Conservation (phyloP, 2,888 invertebrate species). For the Conus canariensis region DNA sequence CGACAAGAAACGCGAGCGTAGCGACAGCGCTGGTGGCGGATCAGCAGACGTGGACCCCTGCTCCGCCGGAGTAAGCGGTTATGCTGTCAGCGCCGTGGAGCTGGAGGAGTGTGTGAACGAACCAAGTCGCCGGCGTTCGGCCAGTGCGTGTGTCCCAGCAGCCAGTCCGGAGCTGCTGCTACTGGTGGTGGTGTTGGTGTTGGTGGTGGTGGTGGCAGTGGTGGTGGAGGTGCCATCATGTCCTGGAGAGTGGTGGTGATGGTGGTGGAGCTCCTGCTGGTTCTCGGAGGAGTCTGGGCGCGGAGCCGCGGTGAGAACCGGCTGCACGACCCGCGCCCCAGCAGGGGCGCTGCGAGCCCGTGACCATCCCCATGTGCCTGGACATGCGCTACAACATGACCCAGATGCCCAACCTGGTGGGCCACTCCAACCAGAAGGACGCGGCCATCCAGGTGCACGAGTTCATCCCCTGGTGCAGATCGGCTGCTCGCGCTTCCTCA, state of each 20-base stretch:
- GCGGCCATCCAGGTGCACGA: constrained; percentile 88
- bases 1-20: not conserved
- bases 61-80: not conserved
- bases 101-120: not conserved
- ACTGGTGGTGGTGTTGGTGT: not conserved
- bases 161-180: too few relatives aligned
- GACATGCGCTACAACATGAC: constrained; percentile 92
- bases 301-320: not conserved
- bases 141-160: too few relatives aligned
- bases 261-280: not conserved
- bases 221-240: not conserved
- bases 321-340: not conserved
- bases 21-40: constrained; percentile 36
- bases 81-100: not conserved
- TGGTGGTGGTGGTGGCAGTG: not conserved
- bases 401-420: constrained; percentile 90
- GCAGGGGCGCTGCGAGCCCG: constrained; percentile 84
- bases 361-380: constrained; percentile 88
- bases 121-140: too few relatives aligned
- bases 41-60: not conserved
- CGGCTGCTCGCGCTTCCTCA: constrained; percentile 89
- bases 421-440: constrained; percentile 89
- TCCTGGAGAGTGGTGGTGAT: not conserved
- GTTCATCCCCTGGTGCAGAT: constrained; percentile 87
- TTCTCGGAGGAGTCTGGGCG: not conserved